Base-by-base conservation (phyloP, 2,113 vertebrate species). In the Girardinichthys multiradiatus region DNA sequence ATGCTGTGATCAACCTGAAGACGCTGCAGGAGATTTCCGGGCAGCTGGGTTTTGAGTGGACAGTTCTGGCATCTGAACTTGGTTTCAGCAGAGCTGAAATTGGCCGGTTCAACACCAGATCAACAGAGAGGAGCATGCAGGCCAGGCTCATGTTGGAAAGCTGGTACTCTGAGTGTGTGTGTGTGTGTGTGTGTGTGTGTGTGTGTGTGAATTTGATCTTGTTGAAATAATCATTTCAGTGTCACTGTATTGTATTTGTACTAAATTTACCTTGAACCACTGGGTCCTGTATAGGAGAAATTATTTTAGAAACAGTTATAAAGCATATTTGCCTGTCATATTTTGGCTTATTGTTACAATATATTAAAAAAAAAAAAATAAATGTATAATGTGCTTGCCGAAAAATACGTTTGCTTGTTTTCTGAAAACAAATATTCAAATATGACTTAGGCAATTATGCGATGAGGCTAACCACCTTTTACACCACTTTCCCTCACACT, bases 1-100 rank as follows among this genome's bases (percentile, higher is more conserved):
- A 96, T 87, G 94, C 94, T 70, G 94, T 94, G 13, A 95, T 95
- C 68, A 95, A 96, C 74, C 85, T 92, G 67, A 95, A 94, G 68
- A 94, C 92, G 0, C 74, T 95, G 72, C 77, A 91, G 81, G 93
- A 96, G 30, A 85, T 95, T 57, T 93, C 93, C 66, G 91, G 76
- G 30, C 91, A 95, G 76, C 81, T 94, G 29, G 89, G 94, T 9
- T 96, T 94, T 89, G 94, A 95, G 81, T 94, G 94, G 94, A 90
- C 90, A 0, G 80, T 93, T 76, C 77, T 95, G 70, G 94, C 93
- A 0, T 91, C 85, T 29, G 91, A 94, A 76, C 92, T 94, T 57
- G 94, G 93, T 63, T 96, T 95, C 87, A 93, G 76, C 76, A 91
- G 93, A 82, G 64, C 75, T 37, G 91, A 95, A 68, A 92, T 94